A percentile compares a stretch with the other conserved stretches of the same genome.
These are phyloP conservation scores for Apostichopus japonicus DNA, from an alignment of 35 echinoderm and acorn worm genomes.

Conservation along the genomic window DNA sequence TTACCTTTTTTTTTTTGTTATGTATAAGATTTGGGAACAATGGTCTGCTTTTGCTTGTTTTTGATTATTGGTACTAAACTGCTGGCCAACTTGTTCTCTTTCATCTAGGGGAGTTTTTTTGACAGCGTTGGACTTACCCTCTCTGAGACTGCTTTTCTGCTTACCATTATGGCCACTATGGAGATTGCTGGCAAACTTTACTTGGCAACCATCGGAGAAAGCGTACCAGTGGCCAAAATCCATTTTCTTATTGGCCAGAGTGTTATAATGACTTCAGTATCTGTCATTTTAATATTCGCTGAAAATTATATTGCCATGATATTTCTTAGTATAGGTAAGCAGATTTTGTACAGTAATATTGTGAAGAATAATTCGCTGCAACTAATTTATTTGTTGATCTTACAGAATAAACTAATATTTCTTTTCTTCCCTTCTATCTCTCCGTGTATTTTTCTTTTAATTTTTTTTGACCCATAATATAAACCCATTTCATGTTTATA, in stretches of 20 bases:
- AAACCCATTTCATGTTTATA: too few relatives aligned
- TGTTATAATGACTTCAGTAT: conserved; percentile 42
- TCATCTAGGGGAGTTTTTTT: conserved; percentile 57
- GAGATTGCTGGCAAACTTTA: conserved; percentile 52
- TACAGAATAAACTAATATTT: too few relatives aligned
- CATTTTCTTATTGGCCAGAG: conserved; percentile 58
- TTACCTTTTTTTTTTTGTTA: too few relatives aligned
- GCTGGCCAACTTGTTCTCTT: conserved; percentile 44
- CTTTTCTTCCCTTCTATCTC: too few relatives aligned
- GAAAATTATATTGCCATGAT: conserved; percentile 57
- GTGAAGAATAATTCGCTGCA: not conserved
- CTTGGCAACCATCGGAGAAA: conserved; percentile 39
- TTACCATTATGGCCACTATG: conserved; percentile 29
- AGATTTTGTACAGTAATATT: conserved; percentile 12
- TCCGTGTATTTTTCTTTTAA: too few relatives aligned
- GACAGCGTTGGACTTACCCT: conserved; percentile 52
- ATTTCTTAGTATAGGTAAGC: conserved; percentile 57
- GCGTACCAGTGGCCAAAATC: conserved; percentile 56
- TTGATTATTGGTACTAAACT: conserved; percentile 25
- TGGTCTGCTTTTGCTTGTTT: too few relatives aligned
- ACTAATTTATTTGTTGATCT: not conserved
- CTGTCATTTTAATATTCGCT: conserved; percentile 49
- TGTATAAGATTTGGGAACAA: too few relatives aligned
- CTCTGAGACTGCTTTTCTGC: conserved; percentile 29
- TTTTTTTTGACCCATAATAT: too few relatives aligned